Evolutionary conservation across 2,113 vertebrate species (phyloP), one percentile per base, ranked within the genome.

Genomic region (Gopherus evgoodei): DNA sequence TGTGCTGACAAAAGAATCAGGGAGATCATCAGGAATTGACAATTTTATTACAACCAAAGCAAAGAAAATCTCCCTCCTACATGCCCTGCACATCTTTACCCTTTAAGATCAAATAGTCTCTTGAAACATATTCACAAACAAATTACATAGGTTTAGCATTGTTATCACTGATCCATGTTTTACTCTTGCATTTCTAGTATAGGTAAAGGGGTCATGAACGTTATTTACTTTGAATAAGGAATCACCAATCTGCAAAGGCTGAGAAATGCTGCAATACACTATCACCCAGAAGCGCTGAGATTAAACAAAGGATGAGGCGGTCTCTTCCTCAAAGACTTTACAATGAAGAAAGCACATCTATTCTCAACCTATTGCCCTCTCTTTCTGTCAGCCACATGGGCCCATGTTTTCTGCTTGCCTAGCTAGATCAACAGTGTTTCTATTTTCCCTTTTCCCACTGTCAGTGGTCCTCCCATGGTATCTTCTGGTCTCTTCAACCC

Each of bases 61-160:
- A 92, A 90, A 90, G 89, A 90, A 94, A 89, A 90, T 81, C 11
- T 95, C 72, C 78, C 21, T 82, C 13, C n/a, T 62, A 47, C 24
- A 24, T 35, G 69, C 19, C n/a, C 19, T 52, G 89, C 5, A 79
- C 12, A 86, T 24, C 35, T 24, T 81, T 38, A 53, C 52, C 44
- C 5, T 86, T 95, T 89, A 86, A 86, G 87, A n/a, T 82, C n/a
- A 93, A 80, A 94, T 69, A 90, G 54, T 25, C 22, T 54, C 52
- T 82, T 38, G 38, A 82, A 82, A 82, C 81, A 42, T 6, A 42
- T 4, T 4, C 16, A 59, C 79, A 75, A 90, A 90, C 79, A 89
- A 62, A 90, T 78, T 53, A 53, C 62, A 54, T 62, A 83, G 2
- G 1, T 3, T 87, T 89, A n/a, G 85, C 11, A 75, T 47, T 38